These are phyloP conservation scores for Cottus gobio DNA, from an alignment of 2,113 vertebrate species.

Conservation along the genomic window DNA sequence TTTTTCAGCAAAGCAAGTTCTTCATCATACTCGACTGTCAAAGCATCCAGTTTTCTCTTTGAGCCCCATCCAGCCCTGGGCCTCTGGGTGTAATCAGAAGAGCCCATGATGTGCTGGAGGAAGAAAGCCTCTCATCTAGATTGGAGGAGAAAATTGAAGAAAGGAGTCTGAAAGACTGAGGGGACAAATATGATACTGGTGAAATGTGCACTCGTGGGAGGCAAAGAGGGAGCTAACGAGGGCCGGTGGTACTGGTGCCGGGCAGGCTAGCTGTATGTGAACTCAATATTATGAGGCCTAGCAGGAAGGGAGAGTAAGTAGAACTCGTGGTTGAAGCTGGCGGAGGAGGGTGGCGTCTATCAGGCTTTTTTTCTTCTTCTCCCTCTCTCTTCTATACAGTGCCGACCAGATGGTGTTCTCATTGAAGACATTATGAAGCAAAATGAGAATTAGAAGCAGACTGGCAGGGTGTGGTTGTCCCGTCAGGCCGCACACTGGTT, in stretches of 20 bases:
- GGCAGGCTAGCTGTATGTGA: slow-evolving; percentile 54
- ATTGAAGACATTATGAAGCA: slow-evolving; percentile 68
- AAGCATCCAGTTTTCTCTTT: slow-evolving; percentile 37
- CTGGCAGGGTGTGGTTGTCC: slow-evolving; percentile 51
- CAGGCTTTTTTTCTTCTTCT: neutral
- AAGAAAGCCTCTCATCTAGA: slow-evolving; percentile 44
- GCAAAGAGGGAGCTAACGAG: slow-evolving; percentile 66
- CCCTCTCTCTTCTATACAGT: slow-evolving; percentile 16
- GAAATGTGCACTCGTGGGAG: slow-evolving; percentile 38
- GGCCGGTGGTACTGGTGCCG: slow-evolving; percentile 42
- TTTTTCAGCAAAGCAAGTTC: slow-evolving; percentile 11
- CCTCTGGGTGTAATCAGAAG: slow-evolving; percentile 58
- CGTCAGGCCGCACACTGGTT: slow-evolving; percentile 16
- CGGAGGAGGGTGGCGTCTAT: slow-evolving; percentile 40
- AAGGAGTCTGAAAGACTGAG: slow-evolving; percentile 39
- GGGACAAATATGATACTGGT: slow-evolving; percentile 55
- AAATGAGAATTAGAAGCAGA: slow-evolving; percentile 62
- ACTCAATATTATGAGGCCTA: slow-evolving; percentile 54
- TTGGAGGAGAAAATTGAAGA: slow-evolving; percentile 45
- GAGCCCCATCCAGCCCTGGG: slow-evolving; percentile 6
- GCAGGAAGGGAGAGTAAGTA: slow-evolving; percentile 22
- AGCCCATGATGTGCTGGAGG: slow-evolving; percentile 23
- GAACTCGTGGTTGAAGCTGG: slow-evolving; percentile 4
- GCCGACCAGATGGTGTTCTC: slow-evolving; percentile 78
- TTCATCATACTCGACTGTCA: slow-evolving; percentile 2